Percentiles rank a stretch among this genome's conserved stretches.
These are phyloP conservation scores for Gallinago nigripennis DNA, from an alignment of 2,797 vertebrate species.

Conservation along the genomic window DNA sequence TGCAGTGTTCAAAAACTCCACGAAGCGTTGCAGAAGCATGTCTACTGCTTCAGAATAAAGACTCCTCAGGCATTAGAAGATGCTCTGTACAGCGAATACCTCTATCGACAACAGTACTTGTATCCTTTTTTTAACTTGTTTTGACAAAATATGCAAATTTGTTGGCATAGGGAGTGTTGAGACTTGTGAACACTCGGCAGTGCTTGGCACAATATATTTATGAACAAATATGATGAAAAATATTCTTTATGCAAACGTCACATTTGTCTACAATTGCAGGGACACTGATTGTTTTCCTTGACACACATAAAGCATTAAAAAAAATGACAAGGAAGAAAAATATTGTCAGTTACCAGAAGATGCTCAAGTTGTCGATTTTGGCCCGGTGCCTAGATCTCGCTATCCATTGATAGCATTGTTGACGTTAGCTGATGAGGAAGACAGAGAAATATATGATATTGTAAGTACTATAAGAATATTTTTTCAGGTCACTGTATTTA, in stretches of 20 bases:
- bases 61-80: conserved; percentile 83
- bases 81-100: conserved; percentile 79
- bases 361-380: conserved; percentile 83
- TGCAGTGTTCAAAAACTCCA: conserved; percentile 88
- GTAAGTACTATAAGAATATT: conserved; percentile 78
- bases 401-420: conserved; percentile 90
- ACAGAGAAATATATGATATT: conserved; percentile 85
- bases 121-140: conserved; percentile 83
- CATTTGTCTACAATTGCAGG: not conserved
- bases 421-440: conserved; percentile 83
- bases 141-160: conserved; percentile 11
- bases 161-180: not conserved
- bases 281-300: conserved; percentile 70
- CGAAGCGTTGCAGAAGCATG: conserved; percentile 82
- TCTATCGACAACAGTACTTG: conserved; percentile 83
- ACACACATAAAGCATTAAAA: conserved; percentile 80
- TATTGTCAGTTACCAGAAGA: conserved; percentile 82
- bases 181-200: not conserved
- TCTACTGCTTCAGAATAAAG: conserved; percentile 76
- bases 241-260: not conserved
- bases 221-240: not conserved
- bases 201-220: not conserved
- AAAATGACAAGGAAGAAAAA: conserved; percentile 76
- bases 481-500: not conserved
- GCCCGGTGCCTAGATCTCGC: conserved; percentile 83